Evolutionary conservation across 2,888 invertebrate genomes (phyloP).

Genomic region (Orthonychiurus folsomi): DNA sequence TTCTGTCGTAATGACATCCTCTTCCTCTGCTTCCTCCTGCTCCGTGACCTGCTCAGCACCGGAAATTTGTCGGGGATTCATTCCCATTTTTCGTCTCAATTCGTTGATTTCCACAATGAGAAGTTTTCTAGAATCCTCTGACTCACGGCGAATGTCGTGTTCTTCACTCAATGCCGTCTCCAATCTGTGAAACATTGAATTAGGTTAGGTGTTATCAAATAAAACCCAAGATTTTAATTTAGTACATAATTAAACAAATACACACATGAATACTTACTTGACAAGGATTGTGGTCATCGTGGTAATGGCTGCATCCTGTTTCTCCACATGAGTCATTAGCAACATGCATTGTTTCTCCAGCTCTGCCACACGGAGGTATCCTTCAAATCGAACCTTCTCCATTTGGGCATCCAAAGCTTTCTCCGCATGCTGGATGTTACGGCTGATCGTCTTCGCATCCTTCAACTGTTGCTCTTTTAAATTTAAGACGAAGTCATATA

Average conservation of each 20-base stretch:
- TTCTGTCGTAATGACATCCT: conserved; percentile 17
- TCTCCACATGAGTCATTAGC: conserved; percentile 24
- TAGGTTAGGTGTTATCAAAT: too few relatives aligned
- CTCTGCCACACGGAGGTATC: conserved; percentile 46
- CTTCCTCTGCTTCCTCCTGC: conserved; percentile 5
- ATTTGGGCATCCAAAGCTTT: conserved; percentile 10
- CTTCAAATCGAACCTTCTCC: conserved; percentile 16
- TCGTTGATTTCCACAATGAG: conserved; percentile 26
- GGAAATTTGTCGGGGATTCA: conserved; percentile 9
- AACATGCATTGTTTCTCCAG: conserved; percentile 18
- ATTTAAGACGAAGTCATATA: conserved; percentile 12
- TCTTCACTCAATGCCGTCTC: conserved; percentile 20
- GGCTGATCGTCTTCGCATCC: conserved; percentile 10
- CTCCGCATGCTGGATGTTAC: conserved; percentile 14
- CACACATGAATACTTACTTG: conserved; percentile 18
- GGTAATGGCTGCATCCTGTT: conserved; percentile 31
- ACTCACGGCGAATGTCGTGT: conserved; percentile 10
- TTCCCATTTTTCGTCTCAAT: conserved; percentile 17
- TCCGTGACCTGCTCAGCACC: conserved; percentile 9
- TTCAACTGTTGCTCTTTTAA: conserved; percentile 10
- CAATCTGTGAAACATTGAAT: too few relatives aligned
- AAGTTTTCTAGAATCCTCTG: conserved; percentile 18
- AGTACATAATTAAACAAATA: conserved; percentile 2
- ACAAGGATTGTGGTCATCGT: conserved; percentile 30
- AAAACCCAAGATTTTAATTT: conserved; percentile 13